Base-by-base conservation (phyloP, 1,140 invertebrate species). In the Eriosoma lanigerum region DNA sequence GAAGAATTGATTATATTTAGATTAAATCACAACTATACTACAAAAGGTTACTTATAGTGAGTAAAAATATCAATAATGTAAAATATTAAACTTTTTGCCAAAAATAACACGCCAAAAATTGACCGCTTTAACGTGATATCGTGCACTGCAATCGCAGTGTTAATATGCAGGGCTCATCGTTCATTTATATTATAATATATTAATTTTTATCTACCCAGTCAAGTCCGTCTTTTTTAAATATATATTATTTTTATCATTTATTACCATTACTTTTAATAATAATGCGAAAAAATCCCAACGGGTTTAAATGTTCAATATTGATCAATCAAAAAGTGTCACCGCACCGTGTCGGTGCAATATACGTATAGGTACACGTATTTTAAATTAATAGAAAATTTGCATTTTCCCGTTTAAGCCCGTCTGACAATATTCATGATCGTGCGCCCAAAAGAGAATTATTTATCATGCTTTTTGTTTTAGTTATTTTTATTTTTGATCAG, bases 271-370 rank as follows among this genome's bases (percentile, higher is more conserved):
- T 72, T 72, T 52, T 48, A 50, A 32, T 26, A 52, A 26, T 19
- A 52, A 72, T 13, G 48, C 2, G 13, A n/a, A 29, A 52, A 72
- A n/a, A 21, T 21, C 64, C 48, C 26, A 26, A 72, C 19, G 46
- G 68, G 68, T 72, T n/a, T n/a, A n/a, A n/a, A n/a, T n/a, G n/a
- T n/a, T 72, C 48, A 17, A 6, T 2, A 21, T 38, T 38, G 68
- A 72, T 72, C 68, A 72, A 72, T 72, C 68, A 72, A 52, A 70
- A 50, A 52, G 10, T 29, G 68, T 50, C 68, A 52, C 17, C 15
- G 21, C 46, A 3, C 48, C 68, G 21, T 9, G 17, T 17, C 29
- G 15, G n/a, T n/a, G 29, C 29, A 15, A 32, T 21, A 44, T 24
- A 21, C 68, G 46, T 70, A 26, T 32, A 60, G n/a, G n/a, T n/a